A percentile compares a stretch with the other conserved stretches of the same genome.
phyloP scores from a whole-genome alignment of 2,113 vertebrate genomes.

The Alosa alosa region DNA sequence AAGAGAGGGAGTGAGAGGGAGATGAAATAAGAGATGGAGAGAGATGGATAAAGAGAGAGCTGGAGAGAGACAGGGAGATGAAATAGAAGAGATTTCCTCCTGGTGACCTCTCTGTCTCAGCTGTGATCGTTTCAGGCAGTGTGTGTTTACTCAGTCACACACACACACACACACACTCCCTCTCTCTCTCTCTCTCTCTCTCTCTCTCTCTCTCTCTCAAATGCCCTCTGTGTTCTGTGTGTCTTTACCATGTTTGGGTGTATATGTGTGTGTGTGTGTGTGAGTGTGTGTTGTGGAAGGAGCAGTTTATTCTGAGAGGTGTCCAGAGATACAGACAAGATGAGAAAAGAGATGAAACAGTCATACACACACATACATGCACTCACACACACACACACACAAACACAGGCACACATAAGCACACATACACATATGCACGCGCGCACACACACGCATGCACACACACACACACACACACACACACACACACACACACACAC shows the following conservation, averaged over 20 bases:
- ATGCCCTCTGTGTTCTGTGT: not conserved
- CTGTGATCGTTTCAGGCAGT: not conserved
- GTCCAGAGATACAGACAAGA: too few relatives aligned
- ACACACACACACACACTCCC: not conserved
- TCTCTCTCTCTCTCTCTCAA: too few relatives aligned
- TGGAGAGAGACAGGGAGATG: not conserved
- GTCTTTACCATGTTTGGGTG: constrained; percentile 3
- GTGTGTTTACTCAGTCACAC: not conserved
- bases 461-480: too few relatives aligned
- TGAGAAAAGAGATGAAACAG: not conserved
- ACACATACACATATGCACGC: too few relatives aligned
- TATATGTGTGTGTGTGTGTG: not conserved
- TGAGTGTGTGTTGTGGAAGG: not conserved
- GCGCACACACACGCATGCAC: not conserved
- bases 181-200: too few relatives aligned
- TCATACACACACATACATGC: constrained; percentile 5
- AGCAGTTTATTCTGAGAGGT: not conserved
- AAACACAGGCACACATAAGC: too few relatives aligned
- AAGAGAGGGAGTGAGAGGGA: too few relatives aligned
- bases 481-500: too few relatives aligned
- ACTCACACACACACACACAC: constrained; percentile 2
- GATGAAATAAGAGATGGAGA: not conserved
- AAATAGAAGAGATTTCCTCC: not conserved
- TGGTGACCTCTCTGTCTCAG: not conserved
- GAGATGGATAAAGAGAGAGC: not conserved